A percentile compares a stretch with the other conserved stretches of the same genome.
Evolutionary conservation across 2,888 invertebrate genomes (phyloP).

Genomic region (Cepaea hortensis): DNA sequence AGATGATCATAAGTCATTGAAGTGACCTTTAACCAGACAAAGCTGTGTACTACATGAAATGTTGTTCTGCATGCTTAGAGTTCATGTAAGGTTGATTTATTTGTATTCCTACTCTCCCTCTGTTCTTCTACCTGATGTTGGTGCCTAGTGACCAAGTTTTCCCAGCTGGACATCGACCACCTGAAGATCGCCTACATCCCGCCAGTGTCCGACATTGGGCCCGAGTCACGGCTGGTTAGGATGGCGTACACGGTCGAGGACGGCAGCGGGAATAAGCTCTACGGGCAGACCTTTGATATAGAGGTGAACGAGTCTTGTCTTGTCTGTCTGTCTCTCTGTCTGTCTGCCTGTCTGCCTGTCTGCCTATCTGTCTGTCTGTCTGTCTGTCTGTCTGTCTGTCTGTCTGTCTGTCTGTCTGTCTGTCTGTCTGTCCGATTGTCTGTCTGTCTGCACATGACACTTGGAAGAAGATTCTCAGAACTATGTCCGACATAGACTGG

Average conservation of each 20-base stretch:
- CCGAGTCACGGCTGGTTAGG: slow-evolving; percentile 66
- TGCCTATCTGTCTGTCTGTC: slow-evolving; percentile 20
- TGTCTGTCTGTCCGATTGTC: too few species aligned
- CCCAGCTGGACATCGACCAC: slow-evolving; percentile 74
- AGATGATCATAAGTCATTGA: too few species aligned
- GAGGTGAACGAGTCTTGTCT: slow-evolving; percentile 42
- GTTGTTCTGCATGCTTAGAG: too few species aligned
- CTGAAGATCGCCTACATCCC: slow-evolving; percentile 75
- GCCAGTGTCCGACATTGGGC: slow-evolving; percentile 73
- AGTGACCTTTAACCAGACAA: too few species aligned
- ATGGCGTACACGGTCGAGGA: slow-evolving; percentile 73
- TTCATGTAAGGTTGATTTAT: too few species aligned
- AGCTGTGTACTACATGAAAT: too few species aligned
- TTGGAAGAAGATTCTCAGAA: too few species aligned
- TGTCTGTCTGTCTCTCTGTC: background rate
- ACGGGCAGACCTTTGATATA: slow-evolving; percentile 53
- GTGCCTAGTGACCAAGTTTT: slow-evolving; percentile 59
- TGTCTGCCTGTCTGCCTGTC: slow-evolving; percentile 11
- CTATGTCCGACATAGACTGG: too few species aligned
- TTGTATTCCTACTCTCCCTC: too few species aligned
- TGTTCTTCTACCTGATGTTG: background rate
- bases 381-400: slow-evolving; percentile 3
- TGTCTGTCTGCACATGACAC: too few species aligned
- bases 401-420: background rate
- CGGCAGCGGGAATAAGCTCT: slow-evolving; percentile 68